phyloP scores from a whole-genome alignment of 2,797 vertebrate species.

The Acridotheres tristis region DNA sequence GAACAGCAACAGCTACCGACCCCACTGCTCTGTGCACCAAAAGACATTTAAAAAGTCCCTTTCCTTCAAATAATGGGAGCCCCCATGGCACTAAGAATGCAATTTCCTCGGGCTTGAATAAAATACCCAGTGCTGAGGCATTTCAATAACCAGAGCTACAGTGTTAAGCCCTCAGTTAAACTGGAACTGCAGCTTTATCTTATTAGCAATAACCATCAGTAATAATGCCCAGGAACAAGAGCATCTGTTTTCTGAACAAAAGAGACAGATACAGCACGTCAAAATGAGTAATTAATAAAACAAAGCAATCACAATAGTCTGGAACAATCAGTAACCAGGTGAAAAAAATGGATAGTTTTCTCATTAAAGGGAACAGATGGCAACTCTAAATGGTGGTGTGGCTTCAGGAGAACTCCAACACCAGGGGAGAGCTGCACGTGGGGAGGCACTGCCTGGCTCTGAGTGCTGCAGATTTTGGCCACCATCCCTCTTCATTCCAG shows the following conservation, averaged over 20 bases:
- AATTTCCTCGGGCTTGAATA: constrained; percentile 14
- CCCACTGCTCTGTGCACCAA: background rate
- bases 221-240: constrained; percentile 49
- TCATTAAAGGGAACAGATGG: constrained; percentile 64
- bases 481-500: background rate
- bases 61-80: background rate
- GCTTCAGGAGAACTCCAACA: background rate
- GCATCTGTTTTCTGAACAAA: constrained; percentile 67
- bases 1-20: background rate
- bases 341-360: constrained; percentile 59
- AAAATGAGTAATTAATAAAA: constrained; percentile 73
- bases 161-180: constrained; percentile 20
- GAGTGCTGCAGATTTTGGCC: background rate
- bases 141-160: constrained; percentile 17
- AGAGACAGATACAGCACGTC: constrained; percentile 66
- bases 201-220: constrained; percentile 62
- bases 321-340: constrained; percentile 69
- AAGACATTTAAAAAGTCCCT: background rate
- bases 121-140: background rate
- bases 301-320: constrained; percentile 65
- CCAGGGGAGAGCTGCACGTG: fast-evolving
- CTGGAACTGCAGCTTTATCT: constrained; percentile 16
- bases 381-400: background rate
- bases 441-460: background rate
- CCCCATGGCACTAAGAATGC: background rate